Base-by-base conservation (phyloP, 2,888 invertebrate species). In the Cartodere bifasciata region DNA sequence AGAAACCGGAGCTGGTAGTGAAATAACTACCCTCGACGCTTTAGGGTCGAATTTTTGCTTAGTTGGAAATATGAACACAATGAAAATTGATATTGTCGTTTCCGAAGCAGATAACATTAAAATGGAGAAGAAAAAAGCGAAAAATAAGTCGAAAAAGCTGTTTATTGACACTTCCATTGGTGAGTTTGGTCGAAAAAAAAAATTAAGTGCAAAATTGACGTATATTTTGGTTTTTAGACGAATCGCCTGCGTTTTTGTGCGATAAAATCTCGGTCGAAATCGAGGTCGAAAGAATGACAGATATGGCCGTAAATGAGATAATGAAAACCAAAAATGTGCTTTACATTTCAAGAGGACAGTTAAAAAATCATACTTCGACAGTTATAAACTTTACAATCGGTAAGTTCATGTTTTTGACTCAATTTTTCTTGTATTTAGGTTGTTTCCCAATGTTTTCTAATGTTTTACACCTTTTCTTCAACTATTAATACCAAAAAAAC, bases 21-120 rank as follows among this genome's bases (percentile, higher is more conserved):
- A 74, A 43, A 63, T 62, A 10, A 75, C 80, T 2, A 76, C 81
- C 1, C 64, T 91, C 52, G 90, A 88, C 56, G 86, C 88, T 36
- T 75, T 88, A 50, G 92, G 86, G 23, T 90, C 85, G 15, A 86
- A 85, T 60, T 65, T 87, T 40, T 83, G 85, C 3, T 64, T 87
- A 27, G 75, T 82, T 39, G 85, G 85, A 4, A 78, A 79, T 49
- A 78, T 94, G 63, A 90, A 91, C 47, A 74, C 79, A 4, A 76
- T 94, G 65, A 74, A 86, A 41, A 85, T 94, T 35, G 88, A 94
- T 59, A 94, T 95, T 56, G 88, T 92, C 4, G 92, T 94, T 42
- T 87, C 91, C 46, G 91, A 92, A 55, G 87, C 90, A 46, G 91
- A 92, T 55, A 72, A 73, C 49, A 75, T 75, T 12, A 71, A 72